Conservation (phyloP, 2,113 vertebrate species). For the Odontesthes bonariensis region DNA sequence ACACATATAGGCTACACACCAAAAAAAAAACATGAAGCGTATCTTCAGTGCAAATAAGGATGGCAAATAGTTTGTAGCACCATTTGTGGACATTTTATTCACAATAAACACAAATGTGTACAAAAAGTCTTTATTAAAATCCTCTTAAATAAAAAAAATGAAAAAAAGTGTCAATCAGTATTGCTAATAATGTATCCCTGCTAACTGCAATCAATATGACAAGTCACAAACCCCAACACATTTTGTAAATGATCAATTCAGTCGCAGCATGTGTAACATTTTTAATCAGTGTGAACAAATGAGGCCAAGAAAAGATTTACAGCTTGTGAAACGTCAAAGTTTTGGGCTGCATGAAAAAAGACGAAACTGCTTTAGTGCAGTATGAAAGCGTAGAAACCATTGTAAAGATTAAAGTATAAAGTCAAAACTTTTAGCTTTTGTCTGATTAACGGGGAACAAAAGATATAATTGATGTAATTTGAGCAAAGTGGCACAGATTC, state of each 20-base stretch:
- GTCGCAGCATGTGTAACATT: neutral
- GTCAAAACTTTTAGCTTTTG: neutral
- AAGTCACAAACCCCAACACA: constrained; percentile 27
- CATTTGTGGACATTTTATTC: constrained; percentile 67
- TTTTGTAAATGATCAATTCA: neutral
- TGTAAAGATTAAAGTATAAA: neutral
- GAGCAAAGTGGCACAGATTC: neutral
- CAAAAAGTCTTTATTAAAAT: constrained; percentile 62
- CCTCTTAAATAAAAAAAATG: constrained; percentile 41
- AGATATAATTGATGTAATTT: too few species aligned
- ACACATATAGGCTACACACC: too few species aligned
- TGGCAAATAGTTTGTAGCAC: constrained; percentile 1
- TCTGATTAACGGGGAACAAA: too few species aligned
- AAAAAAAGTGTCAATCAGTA: constrained; percentile 30
- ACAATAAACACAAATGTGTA: constrained; percentile 58
- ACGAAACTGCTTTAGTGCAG: neutral
- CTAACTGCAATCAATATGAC: constrained; percentile 22
- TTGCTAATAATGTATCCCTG: constrained; percentile 2
- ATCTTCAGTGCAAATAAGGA: neutral
- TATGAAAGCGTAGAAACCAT: neutral
- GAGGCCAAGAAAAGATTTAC: neutral
- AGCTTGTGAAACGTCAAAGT: neutral
- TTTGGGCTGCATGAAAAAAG: neutral
- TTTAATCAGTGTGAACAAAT: neutral
- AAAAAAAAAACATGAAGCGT: neutral